phyloP scores from a whole-genome alignment of 1,140 invertebrate genomes.

The Chionoecetes opilio region DNA sequence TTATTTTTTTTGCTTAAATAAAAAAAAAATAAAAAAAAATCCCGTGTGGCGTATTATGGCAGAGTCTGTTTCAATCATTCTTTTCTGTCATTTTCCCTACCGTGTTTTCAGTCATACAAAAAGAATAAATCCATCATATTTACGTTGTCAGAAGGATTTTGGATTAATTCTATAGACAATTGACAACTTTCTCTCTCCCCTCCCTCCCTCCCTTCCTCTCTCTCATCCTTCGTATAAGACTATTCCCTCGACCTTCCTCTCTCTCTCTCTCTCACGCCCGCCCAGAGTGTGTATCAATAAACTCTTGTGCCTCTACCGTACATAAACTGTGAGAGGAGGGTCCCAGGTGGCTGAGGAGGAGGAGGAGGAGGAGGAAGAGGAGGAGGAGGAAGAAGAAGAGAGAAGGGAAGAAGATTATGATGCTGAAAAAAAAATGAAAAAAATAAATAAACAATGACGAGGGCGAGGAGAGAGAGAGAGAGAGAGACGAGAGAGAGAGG shows the following conservation, averaged over 20 bases:
- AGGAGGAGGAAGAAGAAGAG: background rate
- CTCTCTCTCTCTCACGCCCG: background rate
- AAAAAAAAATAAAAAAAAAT: no score
- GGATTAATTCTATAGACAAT: no score
- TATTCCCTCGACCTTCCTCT: background rate
- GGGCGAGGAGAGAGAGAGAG: background rate
- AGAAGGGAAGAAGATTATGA: background rate
- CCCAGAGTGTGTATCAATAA: slow-evolving; percentile 5
- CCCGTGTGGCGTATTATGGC: no score
- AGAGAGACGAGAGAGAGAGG: background rate
- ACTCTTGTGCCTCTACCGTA: background rate
- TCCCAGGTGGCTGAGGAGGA: background rate
- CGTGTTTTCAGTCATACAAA: no score
- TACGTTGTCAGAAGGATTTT: no score
- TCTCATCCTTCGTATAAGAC: no score
- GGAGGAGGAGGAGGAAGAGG: background rate
- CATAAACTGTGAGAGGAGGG: background rate
- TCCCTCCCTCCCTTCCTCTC: background rate
- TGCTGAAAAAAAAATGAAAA: background rate
- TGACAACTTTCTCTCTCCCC: no score
- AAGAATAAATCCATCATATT: no score
- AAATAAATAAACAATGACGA: background rate
- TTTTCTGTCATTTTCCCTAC: no score
- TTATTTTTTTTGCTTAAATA: no score
- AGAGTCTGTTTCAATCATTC: no score